phyloP scores from a whole-genome alignment of 2,888 invertebrate species.

The Spatulosminthurus flaviceps region DNA sequence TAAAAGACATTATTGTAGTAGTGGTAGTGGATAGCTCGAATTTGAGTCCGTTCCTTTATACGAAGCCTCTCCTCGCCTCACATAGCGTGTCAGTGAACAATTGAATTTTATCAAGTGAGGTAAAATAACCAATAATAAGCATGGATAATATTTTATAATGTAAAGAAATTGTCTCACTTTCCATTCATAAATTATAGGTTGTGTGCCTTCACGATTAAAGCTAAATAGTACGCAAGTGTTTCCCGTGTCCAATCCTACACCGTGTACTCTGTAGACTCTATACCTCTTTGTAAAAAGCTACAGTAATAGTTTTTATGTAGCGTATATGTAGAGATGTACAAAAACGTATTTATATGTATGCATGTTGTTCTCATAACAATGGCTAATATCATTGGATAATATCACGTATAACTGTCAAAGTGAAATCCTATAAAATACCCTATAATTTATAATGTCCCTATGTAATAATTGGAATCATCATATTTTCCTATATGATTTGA shows the following conservation, averaged over 20 bases:
- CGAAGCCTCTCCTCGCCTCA: no score
- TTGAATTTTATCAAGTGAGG: not conserved
- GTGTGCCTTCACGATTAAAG: not conserved
- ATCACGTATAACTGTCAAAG: not conserved
- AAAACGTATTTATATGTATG: no score
- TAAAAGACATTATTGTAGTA: not conserved
- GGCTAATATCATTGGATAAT: not conserved
- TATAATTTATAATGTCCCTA: not conserved
- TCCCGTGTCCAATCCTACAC: not conserved
- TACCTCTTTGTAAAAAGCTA: no score
- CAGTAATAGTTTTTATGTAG: no score
- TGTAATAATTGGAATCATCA: not conserved
- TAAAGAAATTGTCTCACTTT: slow-evolving; percentile 18
- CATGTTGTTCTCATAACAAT: no score
- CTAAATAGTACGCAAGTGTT: not conserved
- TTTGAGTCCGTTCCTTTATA: not conserved
- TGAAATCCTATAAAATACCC: not conserved
- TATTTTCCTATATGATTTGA: not conserved
- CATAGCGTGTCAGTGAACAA: slow-evolving; percentile 13
- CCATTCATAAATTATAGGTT: slow-evolving; percentile 9
- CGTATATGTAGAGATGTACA: no score
- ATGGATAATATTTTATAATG: slow-evolving; percentile 12
- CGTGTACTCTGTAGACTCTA: no score
- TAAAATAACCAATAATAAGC: slow-evolving; percentile 14
- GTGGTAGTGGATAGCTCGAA: no score